Percentiles rank a stretch among this genome's conserved stretches.
phyloP scores from a whole-genome alignment of 1,140 invertebrate species.

The Rhagoletis zephyria region DNA sequence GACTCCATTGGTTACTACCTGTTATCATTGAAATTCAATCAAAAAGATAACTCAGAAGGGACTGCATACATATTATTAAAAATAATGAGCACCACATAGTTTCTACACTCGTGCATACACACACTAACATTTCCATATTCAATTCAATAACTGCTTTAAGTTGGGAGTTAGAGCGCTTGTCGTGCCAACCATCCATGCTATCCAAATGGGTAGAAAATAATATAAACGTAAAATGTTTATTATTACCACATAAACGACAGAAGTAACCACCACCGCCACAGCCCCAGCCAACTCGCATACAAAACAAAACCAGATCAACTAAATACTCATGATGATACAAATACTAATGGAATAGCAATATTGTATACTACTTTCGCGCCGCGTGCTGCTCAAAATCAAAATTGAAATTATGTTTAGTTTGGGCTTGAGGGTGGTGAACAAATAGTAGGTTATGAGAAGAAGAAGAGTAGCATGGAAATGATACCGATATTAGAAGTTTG shows the following conservation, averaged over 20 bases:
- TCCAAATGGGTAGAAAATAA: neutral
- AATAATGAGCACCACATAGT: too few species aligned
- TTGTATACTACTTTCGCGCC: neutral
- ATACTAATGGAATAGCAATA: conserved; percentile 6
- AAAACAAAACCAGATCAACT: neutral
- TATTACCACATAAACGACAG: neutral
- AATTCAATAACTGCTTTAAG: too few species aligned
- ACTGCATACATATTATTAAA: too few species aligned
- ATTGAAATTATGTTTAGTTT: neutral
- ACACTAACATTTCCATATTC: too few species aligned
- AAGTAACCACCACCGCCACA: neutral
- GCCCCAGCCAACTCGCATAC: neutral
- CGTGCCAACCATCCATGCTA: neutral
- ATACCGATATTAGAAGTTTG: neutral
- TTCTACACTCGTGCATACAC: too few species aligned
- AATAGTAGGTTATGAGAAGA: conserved; percentile 7
- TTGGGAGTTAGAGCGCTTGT: too few species aligned
- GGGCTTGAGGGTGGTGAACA: conserved; percentile 1
- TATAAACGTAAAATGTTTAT: conserved; percentile 4
- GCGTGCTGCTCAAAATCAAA: neutral
- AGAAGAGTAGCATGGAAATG: neutral
- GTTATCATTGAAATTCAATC: too few species aligned
- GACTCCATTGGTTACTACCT: too few species aligned
- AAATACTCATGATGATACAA: neutral
- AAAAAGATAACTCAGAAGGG: too few species aligned